Base-by-base conservation (phyloP, 2,797 vertebrate genomes). In the Falco rusticolus region DNA sequence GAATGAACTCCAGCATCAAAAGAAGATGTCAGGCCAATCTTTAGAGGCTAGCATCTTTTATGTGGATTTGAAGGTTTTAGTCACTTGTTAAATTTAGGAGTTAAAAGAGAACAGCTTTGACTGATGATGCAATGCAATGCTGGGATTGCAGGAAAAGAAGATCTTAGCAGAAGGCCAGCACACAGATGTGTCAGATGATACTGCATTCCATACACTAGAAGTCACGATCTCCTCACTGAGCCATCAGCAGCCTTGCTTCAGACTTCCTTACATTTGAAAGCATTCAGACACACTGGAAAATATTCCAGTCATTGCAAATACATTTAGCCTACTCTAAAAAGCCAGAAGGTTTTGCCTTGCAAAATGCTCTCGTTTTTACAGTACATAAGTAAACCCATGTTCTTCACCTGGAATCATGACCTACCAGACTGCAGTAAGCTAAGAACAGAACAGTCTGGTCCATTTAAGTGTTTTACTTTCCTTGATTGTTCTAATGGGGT, bases 121-220 rank as follows among this genome's bases (percentile, higher is more conserved):
- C 76, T 90, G 94, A 93, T 96, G 94, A 96, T 93, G 92, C 84
- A 96, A 90, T 41, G 56, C 37, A 89, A 92, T 75, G 75, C 65
- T 84, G 65, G 43, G 59, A 94, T 70, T 97, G 95, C 90, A 93
- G 84, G 90, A 92, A 94, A 94, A 93, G 71, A 92, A 48, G 66
- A 93, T 89, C 77, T 24, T 22, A 91, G 78, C 87, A 94, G 78
- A 90, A 94, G 71, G 86, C 77, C 80, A 96, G 64, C 75, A 84
- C 59, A 87, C 95, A 92, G 92, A 96, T 95, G 94, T 94, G 92
- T 95, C 53, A 69, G 85, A 96, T 89, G 82, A 93, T 85, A 72
- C 69, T 72, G 82, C 86, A 93, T 97, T 97, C 90, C 94, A 91
- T 65, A 81, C 56, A 65, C 41, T 75, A 94, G 68, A 97, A 97